These are phyloP conservation scores for Mobula hypostoma DNA, from an alignment of 2,113 vertebrate species.

Conservation along the genomic window DNA sequence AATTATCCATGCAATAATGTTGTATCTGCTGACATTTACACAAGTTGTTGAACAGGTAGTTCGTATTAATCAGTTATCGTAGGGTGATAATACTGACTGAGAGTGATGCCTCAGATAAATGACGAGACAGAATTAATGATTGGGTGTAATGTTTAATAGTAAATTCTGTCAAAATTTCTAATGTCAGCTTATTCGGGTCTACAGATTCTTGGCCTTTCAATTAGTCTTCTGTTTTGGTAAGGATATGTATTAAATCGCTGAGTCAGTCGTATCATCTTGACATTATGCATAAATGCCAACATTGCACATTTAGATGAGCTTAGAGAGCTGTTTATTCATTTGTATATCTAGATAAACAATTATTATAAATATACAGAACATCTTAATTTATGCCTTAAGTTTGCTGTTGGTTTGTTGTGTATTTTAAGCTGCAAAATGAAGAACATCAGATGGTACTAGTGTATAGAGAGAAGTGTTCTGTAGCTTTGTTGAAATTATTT, in stretches of 20 bases:
- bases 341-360: not conserved
- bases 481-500: not conserved
- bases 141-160: not conserved
- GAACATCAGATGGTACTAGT: not conserved
- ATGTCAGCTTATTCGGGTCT: not conserved
- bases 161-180: not conserved
- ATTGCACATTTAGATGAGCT: not conserved
- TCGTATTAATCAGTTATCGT: not conserved
- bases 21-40: not conserved
- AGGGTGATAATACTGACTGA: not conserved
- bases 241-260: not conserved
- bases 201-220: not conserved
- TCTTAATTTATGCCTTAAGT: not conserved
- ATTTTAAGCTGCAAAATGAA: not conserved
- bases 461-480: not conserved
- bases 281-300: not conserved
- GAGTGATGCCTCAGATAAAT: not conserved
- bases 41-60: not conserved
- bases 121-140: not conserved
- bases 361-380: not conserved
- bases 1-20: not conserved
- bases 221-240: not conserved
- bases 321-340: not conserved
- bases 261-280: not conserved
- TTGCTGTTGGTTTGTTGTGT: not conserved